Evolutionary conservation across 2,888 invertebrate species (phyloP).

Genomic region (Scaeva pyrastri): DNA sequence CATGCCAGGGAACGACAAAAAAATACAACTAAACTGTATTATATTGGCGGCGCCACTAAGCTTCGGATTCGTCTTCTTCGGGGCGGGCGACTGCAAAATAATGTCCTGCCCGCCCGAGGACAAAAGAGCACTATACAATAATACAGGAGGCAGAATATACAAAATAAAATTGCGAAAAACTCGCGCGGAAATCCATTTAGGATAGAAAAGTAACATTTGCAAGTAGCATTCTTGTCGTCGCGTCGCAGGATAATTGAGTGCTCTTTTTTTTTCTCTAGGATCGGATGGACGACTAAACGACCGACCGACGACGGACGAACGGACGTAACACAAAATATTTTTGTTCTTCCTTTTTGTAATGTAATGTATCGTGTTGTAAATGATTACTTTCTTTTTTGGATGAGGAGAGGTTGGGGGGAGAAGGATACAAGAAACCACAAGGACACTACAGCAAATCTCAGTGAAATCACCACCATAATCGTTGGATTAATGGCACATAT

Average conservation of each 20-base stretch:
- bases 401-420: background rate
- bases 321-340: conserved; percentile 15
- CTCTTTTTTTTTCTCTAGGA: conserved; percentile 7
- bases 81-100: conserved; percentile 68
- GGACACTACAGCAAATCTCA: conserved; percentile 37
- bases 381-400: background rate
- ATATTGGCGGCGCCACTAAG: conserved; percentile 74
- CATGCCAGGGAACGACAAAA: background rate
- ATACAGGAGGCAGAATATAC: too few relatives aligned
- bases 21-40: background rate
- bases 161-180: conserved; percentile 31
- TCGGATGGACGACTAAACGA: too few relatives aligned
- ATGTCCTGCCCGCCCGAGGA: conserved; percentile 71
- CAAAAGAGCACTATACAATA: conserved; percentile 57
- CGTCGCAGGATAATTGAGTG: conserved; percentile 67
- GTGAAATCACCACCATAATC: conserved; percentile 15
- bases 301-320: too few relatives aligned
- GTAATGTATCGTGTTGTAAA: background rate
- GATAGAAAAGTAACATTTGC: conserved; percentile 48
- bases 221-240: conserved; percentile 49
- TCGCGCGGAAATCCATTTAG: conserved; percentile 49
- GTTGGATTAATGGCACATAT: conserved; percentile 45
- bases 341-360: too few relatives aligned
- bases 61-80: conserved; percentile 48
- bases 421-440: background rate